A percentile compares a stretch with the other conserved stretches of the same genome.
Evolutionary conservation across 2,113 vertebrate species (phyloP).

Genomic region (Indri indri): DNA sequence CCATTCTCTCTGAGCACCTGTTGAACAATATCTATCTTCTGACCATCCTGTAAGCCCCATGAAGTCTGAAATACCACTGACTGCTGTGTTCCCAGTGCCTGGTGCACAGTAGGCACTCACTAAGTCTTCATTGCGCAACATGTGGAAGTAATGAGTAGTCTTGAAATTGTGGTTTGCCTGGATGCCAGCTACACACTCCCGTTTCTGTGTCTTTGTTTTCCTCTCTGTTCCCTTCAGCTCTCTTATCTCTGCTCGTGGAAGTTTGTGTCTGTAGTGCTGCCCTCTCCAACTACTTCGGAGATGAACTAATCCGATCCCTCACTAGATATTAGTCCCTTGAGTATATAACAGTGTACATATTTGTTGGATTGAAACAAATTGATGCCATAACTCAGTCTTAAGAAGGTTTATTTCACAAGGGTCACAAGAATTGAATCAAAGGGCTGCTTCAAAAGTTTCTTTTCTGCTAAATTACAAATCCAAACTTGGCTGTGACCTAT

Average conservation of each 20-base stretch:
- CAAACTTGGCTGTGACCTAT: conserved; percentile 64
- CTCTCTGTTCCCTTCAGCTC: not conserved
- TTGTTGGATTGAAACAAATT: conserved; percentile 72
- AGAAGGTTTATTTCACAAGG: conserved; percentile 74
- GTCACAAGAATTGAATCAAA: conserved; percentile 76
- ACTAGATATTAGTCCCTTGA: conserved; percentile 60
- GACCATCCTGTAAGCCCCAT: not conserved
- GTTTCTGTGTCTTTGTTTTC: not conserved
- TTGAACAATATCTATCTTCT: not conserved
- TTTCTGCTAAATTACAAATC: conserved; percentile 66
- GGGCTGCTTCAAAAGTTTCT: conserved; percentile 67
- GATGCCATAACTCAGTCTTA: conserved; percentile 73
- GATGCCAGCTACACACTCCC: not conserved
- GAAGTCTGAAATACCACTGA: not conserved
- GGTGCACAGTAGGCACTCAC: not conserved
- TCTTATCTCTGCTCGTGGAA: not conserved
- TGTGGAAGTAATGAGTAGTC: not conserved
- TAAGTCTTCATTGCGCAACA: not conserved
- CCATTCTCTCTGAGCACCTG: not conserved
- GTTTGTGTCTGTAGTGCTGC: not conserved
- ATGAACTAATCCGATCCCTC: conserved; percentile 68
- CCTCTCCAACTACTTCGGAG: conserved; percentile 58
- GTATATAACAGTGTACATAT: conserved; percentile 47
- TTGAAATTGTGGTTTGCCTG: not conserved
- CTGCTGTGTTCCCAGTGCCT: not conserved